A percentile compares a stretch with the other conserved stretches of the same genome.
Evolutionary conservation across 92 coral and sea anemone species (phyloP).

Genomic region (Metridium senile): DNA sequence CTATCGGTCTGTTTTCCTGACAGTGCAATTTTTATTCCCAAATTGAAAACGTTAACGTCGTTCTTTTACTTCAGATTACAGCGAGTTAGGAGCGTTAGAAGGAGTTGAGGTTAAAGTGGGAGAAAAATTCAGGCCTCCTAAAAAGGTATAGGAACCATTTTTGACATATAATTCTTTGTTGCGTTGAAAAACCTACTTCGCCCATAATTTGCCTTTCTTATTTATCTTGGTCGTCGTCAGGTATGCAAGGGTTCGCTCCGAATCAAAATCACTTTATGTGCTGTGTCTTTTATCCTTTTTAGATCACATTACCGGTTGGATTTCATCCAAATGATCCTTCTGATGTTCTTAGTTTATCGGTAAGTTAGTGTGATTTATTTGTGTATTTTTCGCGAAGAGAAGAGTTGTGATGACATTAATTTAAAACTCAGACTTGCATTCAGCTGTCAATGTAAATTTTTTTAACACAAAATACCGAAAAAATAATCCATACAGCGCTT

Average conservation of each 20-base stretch:
- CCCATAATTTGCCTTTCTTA: no score
- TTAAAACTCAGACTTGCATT: background rate
- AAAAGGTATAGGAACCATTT: slow-evolving; percentile 63
- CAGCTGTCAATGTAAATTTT: background rate
- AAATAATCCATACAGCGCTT: background rate
- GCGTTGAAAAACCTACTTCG: no score
- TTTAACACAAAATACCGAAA: background rate
- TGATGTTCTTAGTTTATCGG: slow-evolving; percentile 68
- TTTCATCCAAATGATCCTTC: slow-evolving; percentile 97
- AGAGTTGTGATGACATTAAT: no score
- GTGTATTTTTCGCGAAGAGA: no score
- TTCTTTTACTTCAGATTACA: slow-evolving; percentile 66
- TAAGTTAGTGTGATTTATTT: no score
- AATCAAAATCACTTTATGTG: slow-evolving; percentile 1
- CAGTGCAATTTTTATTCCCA: background rate
- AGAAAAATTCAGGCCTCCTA: slow-evolving; percentile 86
- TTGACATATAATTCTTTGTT: no score
- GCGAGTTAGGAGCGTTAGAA: slow-evolving; percentile 76
- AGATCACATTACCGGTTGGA: slow-evolving; percentile 96
- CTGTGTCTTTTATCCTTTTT: slow-evolving; percentile 13
- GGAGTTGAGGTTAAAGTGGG: slow-evolving; percentile 96
- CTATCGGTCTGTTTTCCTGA: no score
- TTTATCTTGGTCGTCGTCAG: no score
- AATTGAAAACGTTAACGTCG: background rate
- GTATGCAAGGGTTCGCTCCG: background rate